Evolutionary conservation across 2,113 vertebrate genomes (phyloP), one percentile per base, ranked within the genome.

Genomic region (Nothoprocta perdicaria): DNA sequence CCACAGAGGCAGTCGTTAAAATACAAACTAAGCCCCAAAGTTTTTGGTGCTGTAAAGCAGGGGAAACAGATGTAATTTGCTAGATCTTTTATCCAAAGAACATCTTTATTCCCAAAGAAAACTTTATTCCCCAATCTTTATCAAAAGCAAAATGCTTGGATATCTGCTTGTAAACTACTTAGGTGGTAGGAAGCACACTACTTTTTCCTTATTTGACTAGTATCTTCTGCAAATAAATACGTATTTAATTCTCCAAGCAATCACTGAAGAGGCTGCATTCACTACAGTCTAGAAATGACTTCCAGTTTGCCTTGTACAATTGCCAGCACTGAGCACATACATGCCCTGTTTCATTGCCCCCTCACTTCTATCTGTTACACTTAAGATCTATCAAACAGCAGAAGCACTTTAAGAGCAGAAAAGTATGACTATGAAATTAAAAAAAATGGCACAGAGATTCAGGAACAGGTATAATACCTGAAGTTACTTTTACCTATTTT

Each of bases 341-440:
- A 79, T 43, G 60, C 79, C 83, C 88, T 38, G n/a, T 90, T 86
- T 82, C 69, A 58, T 38, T 88, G 67, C 63, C 90, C 94, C 67
- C 80, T 73, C 18, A 38, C 27, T 71, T 55, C 73, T 86, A 52
- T 33, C 46, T 58, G 38, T n/a, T 21, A 21, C 55, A 26, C 35
- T 1, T 50, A 73, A 86, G 45, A 84, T 66, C 73, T 66, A 73
- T 77, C 80, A 60, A 65, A 41, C 15, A 87, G 61, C 4, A 69
- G 74, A 84, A 88, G 62, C 48, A 38, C 73, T 89, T 86, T 58
- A 84, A 90, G 33, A 92, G 79, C 58, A 84, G 78, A 60, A 71
- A 92, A 87, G 61, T 52, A 66, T 52, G 81, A 92, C 24, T 55
- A 82, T 82, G 67, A 84, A 92, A 29, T 71, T 84, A 87, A 86